Percentiles rank a stretch among this genome's conserved stretches.
phyloP scores from a whole-genome alignment of 2,888 invertebrate species.

The Lochmaea crataegi region DNA sequence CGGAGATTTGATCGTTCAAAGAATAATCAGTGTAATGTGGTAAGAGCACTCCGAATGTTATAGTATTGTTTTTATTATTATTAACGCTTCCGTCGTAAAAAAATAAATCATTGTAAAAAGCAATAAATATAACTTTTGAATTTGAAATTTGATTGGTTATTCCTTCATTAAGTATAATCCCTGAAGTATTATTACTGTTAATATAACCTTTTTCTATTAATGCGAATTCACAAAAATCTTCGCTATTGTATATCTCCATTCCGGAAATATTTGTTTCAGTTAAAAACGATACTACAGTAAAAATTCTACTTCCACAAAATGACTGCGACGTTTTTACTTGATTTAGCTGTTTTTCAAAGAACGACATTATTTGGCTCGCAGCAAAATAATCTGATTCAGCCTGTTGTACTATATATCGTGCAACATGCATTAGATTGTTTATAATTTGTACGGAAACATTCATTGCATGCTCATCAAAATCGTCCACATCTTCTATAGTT shows the following conservation, averaged over 20 bases:
- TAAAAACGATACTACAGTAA: neutral
- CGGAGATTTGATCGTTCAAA: constrained; percentile 7
- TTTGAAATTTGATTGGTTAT: constrained; percentile 2
- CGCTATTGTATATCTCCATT: constrained; percentile 15
- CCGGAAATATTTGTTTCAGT: neutral
- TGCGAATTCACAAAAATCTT: neutral
- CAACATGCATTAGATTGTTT: neutral
- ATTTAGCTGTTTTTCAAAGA: neutral
- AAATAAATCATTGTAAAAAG: constrained; percentile 31
- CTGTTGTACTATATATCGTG: constrained; percentile 1
- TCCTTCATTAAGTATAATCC: constrained; percentile 15
- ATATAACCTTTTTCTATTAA: neutral
- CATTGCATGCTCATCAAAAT: constrained; percentile 3
- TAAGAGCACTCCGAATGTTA: constrained; percentile 29
- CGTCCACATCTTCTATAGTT: constrained; percentile 12
- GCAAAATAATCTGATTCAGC: neutral
- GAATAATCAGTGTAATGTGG: constrained; percentile 4
- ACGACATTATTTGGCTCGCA: neutral
- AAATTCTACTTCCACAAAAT: neutral
- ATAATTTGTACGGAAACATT: neutral
- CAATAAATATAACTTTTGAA: constrained; percentile 29
- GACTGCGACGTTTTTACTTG: neutral
- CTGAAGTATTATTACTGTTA: neutral
- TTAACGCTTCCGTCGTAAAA: constrained; percentile 22
- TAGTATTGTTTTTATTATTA: neutral